Conservation (phyloP, 2,888 invertebrate genomes). For the Cephus pulcher region DNA sequence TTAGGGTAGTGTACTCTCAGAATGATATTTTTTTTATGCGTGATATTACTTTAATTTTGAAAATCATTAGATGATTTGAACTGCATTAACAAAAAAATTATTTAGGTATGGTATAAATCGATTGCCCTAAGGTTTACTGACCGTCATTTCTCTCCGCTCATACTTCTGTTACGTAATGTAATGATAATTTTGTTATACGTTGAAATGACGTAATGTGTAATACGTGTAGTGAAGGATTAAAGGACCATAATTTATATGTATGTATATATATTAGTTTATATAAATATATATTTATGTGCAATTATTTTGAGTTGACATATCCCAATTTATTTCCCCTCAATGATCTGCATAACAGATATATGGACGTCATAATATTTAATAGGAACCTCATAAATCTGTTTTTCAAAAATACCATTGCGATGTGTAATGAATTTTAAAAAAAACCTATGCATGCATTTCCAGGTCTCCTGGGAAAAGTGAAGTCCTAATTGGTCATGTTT, state of each 20-base stretch:
- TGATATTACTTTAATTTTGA: neutral
- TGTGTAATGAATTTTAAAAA: too few relatives aligned
- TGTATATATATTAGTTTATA: neutral
- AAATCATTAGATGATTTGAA: neutral
- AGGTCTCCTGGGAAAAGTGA: too few relatives aligned
- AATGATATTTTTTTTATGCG: neutral
- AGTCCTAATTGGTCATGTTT: too few relatives aligned
- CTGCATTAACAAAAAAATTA: neutral
- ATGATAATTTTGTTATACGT: neutral
- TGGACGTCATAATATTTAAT: too few relatives aligned
- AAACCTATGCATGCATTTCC: too few relatives aligned
- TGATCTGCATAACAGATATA: too few relatives aligned
- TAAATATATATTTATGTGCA: neutral
- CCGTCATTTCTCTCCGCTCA: neutral
- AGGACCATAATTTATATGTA: neutral
- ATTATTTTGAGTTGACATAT: neutral
- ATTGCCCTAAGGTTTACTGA: neutral
- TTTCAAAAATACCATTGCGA: too few relatives aligned
- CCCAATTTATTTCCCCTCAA: neutral
- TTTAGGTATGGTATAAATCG: neutral
- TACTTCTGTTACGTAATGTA: neutral
- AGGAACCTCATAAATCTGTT: too few relatives aligned
- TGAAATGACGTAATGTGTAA: constrained; percentile 6
- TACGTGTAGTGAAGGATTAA: neutral
- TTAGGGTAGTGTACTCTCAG: neutral